Conservation (phyloP, 23 tunicate species). For the Halocynthia roretzi region DNA sequence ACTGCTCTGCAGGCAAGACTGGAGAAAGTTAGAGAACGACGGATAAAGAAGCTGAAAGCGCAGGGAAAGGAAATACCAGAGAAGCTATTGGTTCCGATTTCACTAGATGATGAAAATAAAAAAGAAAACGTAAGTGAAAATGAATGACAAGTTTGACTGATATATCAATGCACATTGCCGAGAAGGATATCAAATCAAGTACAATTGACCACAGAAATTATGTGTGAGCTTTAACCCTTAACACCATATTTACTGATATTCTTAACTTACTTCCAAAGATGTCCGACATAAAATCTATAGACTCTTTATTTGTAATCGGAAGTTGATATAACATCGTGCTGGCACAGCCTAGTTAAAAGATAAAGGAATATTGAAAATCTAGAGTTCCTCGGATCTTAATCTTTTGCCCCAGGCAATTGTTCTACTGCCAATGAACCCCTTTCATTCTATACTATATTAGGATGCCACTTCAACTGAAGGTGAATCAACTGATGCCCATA, state of each 20-base stretch:
- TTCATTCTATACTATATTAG: too few relatives aligned
- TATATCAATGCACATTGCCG: too few relatives aligned
- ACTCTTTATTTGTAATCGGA: not conserved
- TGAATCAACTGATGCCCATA: too few relatives aligned
- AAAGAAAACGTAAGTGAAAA: not conserved
- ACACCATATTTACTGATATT: not conserved
- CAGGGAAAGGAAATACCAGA: constrained; percentile 89
- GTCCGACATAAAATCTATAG: not conserved
- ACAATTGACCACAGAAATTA: too few relatives aligned
- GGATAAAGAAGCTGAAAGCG: constrained; percentile 57
- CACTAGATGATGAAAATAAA: constrained; percentile 17
- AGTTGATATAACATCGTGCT: too few relatives aligned
- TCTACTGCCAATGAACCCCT: not conserved
- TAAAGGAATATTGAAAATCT: too few relatives aligned
- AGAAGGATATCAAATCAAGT: too few relatives aligned
- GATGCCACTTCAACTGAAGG: too few relatives aligned
- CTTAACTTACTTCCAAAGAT: not conserved
- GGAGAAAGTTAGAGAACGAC: constrained; percentile 65
- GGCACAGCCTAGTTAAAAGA: too few relatives aligned
- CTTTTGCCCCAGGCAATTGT: not conserved
- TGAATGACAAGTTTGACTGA: not conserved
- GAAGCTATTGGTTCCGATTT: constrained; percentile 60
- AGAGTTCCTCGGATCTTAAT: too few relatives aligned
- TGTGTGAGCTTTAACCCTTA: not conserved
- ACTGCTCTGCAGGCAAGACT: constrained; percentile 56